Evolutionary conservation across 2,797 vertebrate species (phyloP).

Genomic region (Ctenopoma kingsleyae): DNA sequence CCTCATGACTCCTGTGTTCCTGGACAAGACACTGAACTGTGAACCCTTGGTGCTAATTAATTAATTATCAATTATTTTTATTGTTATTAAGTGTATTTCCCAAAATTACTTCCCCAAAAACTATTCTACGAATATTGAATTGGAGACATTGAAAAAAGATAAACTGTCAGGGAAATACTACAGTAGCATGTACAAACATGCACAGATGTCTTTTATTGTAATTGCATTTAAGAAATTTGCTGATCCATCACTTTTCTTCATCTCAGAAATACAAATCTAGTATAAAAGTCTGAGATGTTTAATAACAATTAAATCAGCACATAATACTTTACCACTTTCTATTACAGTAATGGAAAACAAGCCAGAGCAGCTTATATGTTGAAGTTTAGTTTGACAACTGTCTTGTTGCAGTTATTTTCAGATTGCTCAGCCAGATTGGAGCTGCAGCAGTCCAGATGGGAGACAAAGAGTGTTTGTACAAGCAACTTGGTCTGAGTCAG

Average conservation of each 20-base stretch:
- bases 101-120: too few relatives aligned
- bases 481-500: slow-evolving; percentile 65
- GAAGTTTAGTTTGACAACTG: slow-evolving; percentile 42
- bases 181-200: not conserved
- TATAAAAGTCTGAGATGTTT: not conserved
- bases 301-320: slow-evolving; percentile 5
- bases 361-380: not conserved
- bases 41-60: too few relatives aligned
- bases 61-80: too few relatives aligned
- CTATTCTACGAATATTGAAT: too few relatives aligned
- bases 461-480: slow-evolving; percentile 62
- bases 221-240: not conserved
- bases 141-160: not conserved
- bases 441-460: slow-evolving; percentile 67
- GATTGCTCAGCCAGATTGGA: slow-evolving; percentile 52
- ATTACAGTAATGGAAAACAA: slow-evolving; percentile 18
- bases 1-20: too few relatives aligned
- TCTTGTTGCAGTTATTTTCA: slow-evolving; percentile 45
- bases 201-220: not conserved
- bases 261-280: not conserved
- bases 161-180: not conserved
- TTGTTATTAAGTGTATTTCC: not conserved
- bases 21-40: too few relatives aligned
- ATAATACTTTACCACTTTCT: not conserved
- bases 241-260: not conserved